Evolutionary conservation across 1,140 invertebrate genomes (phyloP).

Genomic region (Drosophila insularis): DNA sequence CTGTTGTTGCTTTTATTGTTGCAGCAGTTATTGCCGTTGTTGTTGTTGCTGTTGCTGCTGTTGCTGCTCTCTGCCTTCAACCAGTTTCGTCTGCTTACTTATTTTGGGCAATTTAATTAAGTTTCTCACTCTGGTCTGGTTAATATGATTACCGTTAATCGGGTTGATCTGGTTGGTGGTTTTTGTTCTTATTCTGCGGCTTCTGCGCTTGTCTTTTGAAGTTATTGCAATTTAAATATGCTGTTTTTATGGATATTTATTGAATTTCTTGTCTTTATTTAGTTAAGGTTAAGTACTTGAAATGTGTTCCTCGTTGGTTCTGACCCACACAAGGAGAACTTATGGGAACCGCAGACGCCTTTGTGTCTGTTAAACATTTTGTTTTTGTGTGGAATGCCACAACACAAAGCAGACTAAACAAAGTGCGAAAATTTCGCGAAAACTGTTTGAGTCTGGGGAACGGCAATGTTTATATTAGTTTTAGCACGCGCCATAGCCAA

Average conservation of each 20-base stretch:
- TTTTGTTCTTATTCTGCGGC: constrained; percentile 3
- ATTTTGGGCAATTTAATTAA: constrained; percentile 74
- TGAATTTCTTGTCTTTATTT: constrained; percentile 63
- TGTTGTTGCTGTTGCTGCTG: background rate
- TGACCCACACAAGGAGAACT: background rate
- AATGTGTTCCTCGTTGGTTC: constrained; percentile 1
- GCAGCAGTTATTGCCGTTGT: background rate
- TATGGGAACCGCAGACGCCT: background rate
- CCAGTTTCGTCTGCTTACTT: constrained; percentile 17
- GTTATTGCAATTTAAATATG: constrained; percentile 48
- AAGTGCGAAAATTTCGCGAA: constrained; percentile 38
- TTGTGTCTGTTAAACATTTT: constrained; percentile 38
- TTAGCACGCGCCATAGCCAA: constrained; percentile 66
- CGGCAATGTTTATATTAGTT: constrained; percentile 29
- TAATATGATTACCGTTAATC: constrained; percentile 70
- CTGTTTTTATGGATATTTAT: constrained; percentile 70
- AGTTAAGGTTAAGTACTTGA: background rate
- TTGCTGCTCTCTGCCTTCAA: constrained; percentile 12
- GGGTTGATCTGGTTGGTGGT: background rate
- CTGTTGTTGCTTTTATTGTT: background rate
- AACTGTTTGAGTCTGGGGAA: background rate
- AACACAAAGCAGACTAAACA: constrained; percentile 60
- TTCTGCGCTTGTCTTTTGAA: constrained; percentile 54
- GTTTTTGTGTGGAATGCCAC: constrained; percentile 34
- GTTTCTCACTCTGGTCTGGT: constrained; percentile 49